Percentiles rank a stretch among this genome's conserved stretches.
phyloP scores from a whole-genome alignment of 2,797 vertebrate genomes.

The Neosilurus mollespiculum region DNA sequence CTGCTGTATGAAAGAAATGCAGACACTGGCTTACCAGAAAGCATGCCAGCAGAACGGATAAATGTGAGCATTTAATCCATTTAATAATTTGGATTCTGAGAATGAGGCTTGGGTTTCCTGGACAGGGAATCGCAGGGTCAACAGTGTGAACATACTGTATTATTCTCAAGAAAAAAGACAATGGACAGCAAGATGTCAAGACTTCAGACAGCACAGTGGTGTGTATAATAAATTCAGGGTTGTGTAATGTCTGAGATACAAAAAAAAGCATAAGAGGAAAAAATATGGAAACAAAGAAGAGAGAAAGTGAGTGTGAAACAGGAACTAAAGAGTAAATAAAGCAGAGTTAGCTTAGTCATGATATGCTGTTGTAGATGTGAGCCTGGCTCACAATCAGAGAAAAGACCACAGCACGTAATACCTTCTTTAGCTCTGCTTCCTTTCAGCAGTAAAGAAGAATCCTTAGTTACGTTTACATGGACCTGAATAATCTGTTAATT shows the following conservation, averaged over 20 bases:
- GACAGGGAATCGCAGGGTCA: constrained; percentile 4
- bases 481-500: too few relatives aligned
- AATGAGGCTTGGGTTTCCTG: constrained; percentile 25
- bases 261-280: background rate
- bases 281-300: background rate
- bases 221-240: constrained; percentile 9
- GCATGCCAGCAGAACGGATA: constrained; percentile 13
- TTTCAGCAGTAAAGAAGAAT: background rate
- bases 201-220: constrained; percentile 10
- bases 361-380: background rate
- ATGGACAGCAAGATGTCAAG: constrained; percentile 4
- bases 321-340: background rate
- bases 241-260: constrained; percentile 23
- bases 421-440: background rate
- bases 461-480: too few relatives aligned
- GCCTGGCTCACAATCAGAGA: background rate
- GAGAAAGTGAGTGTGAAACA: background rate
- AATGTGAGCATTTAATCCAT: constrained; percentile 28
- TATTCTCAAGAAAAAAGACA: background rate
- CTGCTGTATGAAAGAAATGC: constrained; percentile 4
- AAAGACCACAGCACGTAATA: background rate
- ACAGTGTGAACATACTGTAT: background rate
- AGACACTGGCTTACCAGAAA: constrained; percentile 23
- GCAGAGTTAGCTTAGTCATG: background rate
- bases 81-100: constrained; percentile 24